A percentile compares a stretch with the other conserved stretches of the same genome.
Conservation (phyloP, 2,888 invertebrate genomes). For the Stramonita haemastoma region DNA sequence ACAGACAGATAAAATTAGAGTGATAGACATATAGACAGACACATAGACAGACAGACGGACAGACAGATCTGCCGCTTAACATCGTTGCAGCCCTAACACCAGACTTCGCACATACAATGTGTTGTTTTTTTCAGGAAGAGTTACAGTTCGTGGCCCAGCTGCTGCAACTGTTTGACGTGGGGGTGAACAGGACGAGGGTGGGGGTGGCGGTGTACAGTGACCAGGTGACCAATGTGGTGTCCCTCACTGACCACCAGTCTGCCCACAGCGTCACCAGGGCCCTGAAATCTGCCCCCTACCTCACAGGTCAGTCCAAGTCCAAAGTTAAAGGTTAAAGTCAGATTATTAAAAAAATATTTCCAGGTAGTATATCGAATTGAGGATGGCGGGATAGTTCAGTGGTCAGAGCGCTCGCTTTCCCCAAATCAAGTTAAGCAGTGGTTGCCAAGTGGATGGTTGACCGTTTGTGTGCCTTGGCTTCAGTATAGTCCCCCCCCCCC, state of each 20-base stretch:
- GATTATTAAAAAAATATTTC: background rate
- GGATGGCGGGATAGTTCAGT: too few relatives aligned
- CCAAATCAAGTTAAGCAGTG: too few relatives aligned
- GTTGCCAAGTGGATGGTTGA: too few relatives aligned
- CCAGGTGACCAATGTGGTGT: constrained; percentile 43
- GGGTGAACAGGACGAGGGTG: constrained; percentile 46
- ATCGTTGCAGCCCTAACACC: background rate
- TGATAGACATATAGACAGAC: too few relatives aligned
- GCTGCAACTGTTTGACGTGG: constrained; percentile 49
- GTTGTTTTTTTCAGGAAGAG: constrained; percentile 42
- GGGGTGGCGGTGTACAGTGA: constrained; percentile 52
- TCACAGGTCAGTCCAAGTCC: constrained; percentile 40
- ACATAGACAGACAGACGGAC: too few relatives aligned
- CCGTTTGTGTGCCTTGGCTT: too few relatives aligned
- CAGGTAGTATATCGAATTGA: too few relatives aligned
- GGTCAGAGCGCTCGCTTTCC: too few relatives aligned
- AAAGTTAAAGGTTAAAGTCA: too few relatives aligned
- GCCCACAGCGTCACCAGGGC: constrained; percentile 29
- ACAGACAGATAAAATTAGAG: too few relatives aligned
- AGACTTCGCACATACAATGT: background rate
- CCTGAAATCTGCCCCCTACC: constrained; percentile 40
- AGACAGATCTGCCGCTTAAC: too few relatives aligned
- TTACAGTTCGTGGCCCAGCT: constrained; percentile 49
- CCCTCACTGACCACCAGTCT: constrained; percentile 42
- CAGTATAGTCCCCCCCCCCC: too few relatives aligned